These are phyloP conservation scores for Drosophila pallidifrons DNA, from an alignment of 1,140 invertebrate species.

Conservation along the genomic window DNA sequence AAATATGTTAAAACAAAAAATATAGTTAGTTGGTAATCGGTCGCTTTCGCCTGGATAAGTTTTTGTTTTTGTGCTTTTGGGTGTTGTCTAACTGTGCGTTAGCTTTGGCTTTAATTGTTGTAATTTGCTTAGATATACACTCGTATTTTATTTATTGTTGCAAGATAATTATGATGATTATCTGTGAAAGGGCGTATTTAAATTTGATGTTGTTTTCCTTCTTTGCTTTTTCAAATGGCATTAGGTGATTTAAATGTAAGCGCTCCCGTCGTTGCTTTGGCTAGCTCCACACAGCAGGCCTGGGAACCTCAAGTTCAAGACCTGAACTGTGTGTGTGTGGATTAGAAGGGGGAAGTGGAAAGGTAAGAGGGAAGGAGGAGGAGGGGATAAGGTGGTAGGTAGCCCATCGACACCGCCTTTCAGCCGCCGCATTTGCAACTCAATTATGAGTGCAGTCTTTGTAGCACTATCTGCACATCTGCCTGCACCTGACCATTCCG, in stretches of 20 bases:
- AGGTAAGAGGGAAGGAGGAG: neutral
- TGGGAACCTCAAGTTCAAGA: constrained; percentile 61
- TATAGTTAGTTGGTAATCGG: constrained; percentile 35
- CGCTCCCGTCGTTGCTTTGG: constrained; percentile 20
- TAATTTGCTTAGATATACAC: constrained; percentile 73
- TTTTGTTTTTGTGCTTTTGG: constrained; percentile 35
- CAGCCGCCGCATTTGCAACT: constrained; percentile 66
- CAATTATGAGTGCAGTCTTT: constrained; percentile 62
- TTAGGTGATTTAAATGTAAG: constrained; percentile 39
- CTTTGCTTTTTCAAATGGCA: constrained; percentile 36
- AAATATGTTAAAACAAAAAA: constrained; percentile 32
- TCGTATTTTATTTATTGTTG: constrained; percentile 75
- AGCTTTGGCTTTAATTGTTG: constrained; percentile 71
- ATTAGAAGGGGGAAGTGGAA: neutral
- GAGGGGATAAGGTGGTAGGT: neutral
- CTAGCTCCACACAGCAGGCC: neutral
- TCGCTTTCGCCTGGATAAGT: constrained; percentile 51
- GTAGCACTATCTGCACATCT: constrained; percentile 51
- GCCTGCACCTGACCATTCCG: constrained; percentile 74
- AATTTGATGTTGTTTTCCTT: constrained; percentile 44
- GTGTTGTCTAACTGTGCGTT: constrained; percentile 64
- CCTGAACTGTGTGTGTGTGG: neutral
- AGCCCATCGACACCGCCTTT: constrained; percentile 16
- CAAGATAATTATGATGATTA: constrained; percentile 82
- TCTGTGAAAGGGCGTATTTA: constrained; percentile 76